Evolutionary conservation across 2,888 invertebrate genomes (phyloP).

Genomic region (Nineta flava): DNA sequence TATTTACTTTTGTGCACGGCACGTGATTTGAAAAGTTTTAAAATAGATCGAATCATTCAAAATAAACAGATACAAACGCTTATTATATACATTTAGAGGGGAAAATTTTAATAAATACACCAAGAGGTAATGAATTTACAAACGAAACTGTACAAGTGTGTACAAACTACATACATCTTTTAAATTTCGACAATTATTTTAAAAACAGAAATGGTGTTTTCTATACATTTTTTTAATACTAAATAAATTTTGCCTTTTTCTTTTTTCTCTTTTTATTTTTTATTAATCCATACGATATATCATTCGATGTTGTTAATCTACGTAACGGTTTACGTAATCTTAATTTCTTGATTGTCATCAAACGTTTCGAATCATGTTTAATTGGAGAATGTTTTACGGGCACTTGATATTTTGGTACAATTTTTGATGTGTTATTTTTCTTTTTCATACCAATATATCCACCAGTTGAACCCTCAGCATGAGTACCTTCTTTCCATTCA

Average conservation of each 20-base stretch:
- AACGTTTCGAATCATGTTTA: neutral
- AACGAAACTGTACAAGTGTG: too few species aligned
- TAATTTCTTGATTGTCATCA: neutral
- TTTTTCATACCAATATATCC: neutral
- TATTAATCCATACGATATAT: constrained; percentile 19
- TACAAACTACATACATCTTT: too few species aligned
- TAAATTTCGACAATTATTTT: too few species aligned
- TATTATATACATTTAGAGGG: too few species aligned
- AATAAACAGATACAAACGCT: too few species aligned
- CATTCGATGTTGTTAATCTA: constrained; percentile 17
- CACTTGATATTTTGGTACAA: neutral
- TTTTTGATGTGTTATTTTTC: neutral
- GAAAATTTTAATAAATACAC: too few species aligned
- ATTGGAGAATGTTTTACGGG: neutral
- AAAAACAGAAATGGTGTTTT: too few species aligned
- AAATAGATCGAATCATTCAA: too few species aligned
- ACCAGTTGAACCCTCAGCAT: neutral
- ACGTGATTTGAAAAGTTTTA: too few species aligned
- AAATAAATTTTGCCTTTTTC: constrained; percentile 13
- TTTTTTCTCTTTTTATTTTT: constrained; percentile 24
- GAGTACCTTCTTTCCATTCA: constrained; percentile 1
- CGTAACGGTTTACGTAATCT: constrained; percentile 20
- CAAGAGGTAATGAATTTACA: too few species aligned
- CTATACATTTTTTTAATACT: neutral
- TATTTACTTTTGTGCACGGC: too few species aligned